Base-by-base conservation (phyloP, 2,797 vertebrate species). In the Perodicticus potto region DNA sequence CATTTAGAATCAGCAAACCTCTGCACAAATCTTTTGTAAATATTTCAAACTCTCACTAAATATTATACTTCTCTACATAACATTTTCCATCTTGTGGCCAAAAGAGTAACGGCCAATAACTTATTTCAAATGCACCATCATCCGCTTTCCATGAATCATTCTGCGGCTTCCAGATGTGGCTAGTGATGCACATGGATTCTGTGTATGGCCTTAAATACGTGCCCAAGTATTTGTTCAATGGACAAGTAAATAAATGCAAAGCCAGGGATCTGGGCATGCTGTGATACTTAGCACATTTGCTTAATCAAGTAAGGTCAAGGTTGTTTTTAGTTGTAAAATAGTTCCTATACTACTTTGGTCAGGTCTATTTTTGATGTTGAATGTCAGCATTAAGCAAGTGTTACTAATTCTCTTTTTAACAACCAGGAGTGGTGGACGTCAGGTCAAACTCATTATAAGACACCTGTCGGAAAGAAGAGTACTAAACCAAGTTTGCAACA, bases 151-250 rank as follows among this genome's bases (percentile, higher is more conserved):
- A 3, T 25, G 9, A 49, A 37, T 80, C 10, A 4, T 57, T 76
- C 61, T n/a, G 10, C 13, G 49, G 20, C 17, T 59, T 53, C 29
- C 13, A 1, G 0, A 1, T 10, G 7, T 19, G 27, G 11, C 61
- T 49, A 22, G 34, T 1, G 23, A 43, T 0, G 8, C 3, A 1
- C 1, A 9, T 22, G n/a, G 72, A 19, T 27, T 69, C 7, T 20
- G n/a, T 5, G 7, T 2, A 2, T 32, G 32, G 8, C 10, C 0
- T n/a, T 63, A 45, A 22, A 27, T 8, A 49, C 29, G 2, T 34
- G 14, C 13, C 74, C 6, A 5, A 27, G 43, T 53, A 32, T 77
- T 37, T 87, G 16, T 43, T 76, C 32, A 49, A 4, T 5, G 13
- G 63, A 25, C 19, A 25, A 59, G 82, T 19, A 55, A 76, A 27